Evolutionary conservation across 2,888 invertebrate genomes (phyloP).

Genomic region (Melieria omissa): DNA sequence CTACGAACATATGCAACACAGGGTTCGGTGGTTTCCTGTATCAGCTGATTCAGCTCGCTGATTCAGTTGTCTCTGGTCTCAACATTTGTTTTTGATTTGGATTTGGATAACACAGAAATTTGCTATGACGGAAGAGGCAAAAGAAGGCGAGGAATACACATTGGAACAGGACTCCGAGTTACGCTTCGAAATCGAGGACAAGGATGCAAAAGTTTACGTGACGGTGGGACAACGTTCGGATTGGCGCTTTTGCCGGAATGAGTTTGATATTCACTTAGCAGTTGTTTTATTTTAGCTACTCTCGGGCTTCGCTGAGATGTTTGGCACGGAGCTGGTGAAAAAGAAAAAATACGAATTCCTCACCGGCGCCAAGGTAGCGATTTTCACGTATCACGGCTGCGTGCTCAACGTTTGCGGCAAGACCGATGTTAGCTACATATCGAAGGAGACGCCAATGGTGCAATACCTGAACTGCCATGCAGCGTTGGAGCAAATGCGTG

Average conservation of each 20-base stretch:
- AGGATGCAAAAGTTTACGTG: slow-evolving; percentile 83
- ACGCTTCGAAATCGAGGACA: slow-evolving; percentile 93
- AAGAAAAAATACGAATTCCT: slow-evolving; percentile 91
- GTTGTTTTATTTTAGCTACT: slow-evolving; percentile 72
- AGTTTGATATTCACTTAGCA: neutral
- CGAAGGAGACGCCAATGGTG: slow-evolving; percentile 96
- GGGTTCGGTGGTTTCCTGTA: no score
- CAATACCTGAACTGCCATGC: slow-evolving; percentile 96
- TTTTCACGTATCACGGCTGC: slow-evolving; percentile 97
- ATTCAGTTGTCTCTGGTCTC: no score
- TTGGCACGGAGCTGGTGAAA: slow-evolving; percentile 95
- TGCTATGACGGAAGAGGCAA: slow-evolving; percentile 52
- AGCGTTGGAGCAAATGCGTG: slow-evolving; percentile 89
- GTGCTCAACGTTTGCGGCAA: slow-evolving; percentile 85
- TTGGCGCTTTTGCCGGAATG: neutral
- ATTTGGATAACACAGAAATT: no score
- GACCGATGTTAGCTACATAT: slow-evolving; percentile 93
- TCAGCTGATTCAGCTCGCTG: no score
- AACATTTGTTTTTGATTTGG: no score
- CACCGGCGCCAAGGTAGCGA: slow-evolving; percentile 92
- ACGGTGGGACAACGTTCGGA: slow-evolving; percentile 69
- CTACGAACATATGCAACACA: no score
- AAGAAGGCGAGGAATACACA: slow-evolving; percentile 74
- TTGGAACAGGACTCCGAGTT: slow-evolving; percentile 89
- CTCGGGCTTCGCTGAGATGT: slow-evolving; percentile 93